Percentiles rank a stretch among this genome's conserved stretches.
phyloP scores from a whole-genome alignment of 2,113 vertebrate species.

The Prietella phreatophila region DNA sequence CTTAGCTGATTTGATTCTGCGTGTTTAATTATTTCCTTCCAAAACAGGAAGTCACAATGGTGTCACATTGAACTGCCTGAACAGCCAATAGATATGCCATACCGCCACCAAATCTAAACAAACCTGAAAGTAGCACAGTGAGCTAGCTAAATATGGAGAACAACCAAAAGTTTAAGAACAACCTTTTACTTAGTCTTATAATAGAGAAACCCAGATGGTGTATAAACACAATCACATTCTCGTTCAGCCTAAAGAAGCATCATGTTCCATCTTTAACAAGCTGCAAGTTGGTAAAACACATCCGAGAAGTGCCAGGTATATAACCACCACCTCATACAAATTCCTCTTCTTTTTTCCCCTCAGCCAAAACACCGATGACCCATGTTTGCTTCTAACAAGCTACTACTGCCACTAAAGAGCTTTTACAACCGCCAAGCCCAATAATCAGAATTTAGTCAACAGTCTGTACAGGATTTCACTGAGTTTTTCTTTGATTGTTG shows the following conservation, averaged over 20 bases:
- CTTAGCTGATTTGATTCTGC: neutral
- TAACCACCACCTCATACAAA: no score
- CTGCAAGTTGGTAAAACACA: no score
- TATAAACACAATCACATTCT: neutral
- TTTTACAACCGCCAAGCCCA: neutral
- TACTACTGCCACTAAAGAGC: no score
- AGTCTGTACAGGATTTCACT: no score
- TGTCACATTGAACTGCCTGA: neutral
- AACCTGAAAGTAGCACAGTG: neutral
- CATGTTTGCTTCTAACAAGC: no score
- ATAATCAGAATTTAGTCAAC: no score
- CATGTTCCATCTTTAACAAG: neutral
- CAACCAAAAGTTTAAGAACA: neutral
- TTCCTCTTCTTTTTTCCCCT: neutral
- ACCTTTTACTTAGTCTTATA: neutral
- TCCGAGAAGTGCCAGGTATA: no score
- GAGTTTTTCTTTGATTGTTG: no score
- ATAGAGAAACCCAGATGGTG: no score
- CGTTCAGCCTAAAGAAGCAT: neutral
- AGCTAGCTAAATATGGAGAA: neutral
- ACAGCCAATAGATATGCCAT: neutral
- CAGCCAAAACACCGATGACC: neutral
- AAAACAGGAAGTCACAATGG: neutral
- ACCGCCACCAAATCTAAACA: neutral
- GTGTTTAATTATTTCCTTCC: neutral